A percentile compares a stretch with the other conserved stretches of the same genome.
phyloP scores from a whole-genome alignment of 2,797 vertebrate genomes.

The Aulostomus chinensis region DNA sequence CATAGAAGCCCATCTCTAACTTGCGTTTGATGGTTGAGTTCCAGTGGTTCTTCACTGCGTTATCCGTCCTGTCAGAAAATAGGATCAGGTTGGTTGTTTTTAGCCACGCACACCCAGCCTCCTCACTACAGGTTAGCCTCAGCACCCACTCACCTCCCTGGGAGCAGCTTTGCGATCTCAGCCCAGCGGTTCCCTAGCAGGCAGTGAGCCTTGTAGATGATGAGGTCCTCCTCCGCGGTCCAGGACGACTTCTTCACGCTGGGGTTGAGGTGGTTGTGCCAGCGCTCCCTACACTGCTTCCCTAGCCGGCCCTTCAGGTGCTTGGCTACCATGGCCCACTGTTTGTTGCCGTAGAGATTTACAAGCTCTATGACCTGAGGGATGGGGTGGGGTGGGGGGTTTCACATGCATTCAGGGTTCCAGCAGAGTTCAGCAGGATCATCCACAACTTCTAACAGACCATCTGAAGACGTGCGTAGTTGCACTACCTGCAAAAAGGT shows the following conservation, averaged over 20 bases:
- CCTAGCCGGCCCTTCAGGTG: conserved; percentile 95
- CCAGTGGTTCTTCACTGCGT: conserved; percentile 99
- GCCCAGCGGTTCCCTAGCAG: conserved; percentile 97
- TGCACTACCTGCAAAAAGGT: too few relatives aligned
- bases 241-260: conserved; percentile 97
- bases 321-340: conserved; percentile 95
- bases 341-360: conserved; percentile 93
- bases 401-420: too few relatives aligned
- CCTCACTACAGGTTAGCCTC: too few relatives aligned
- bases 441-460: too few relatives aligned
- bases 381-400: too few relatives aligned
- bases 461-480: too few relatives aligned
- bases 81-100: neutral
- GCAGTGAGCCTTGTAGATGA: conserved; percentile 95
- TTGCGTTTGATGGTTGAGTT: conserved; percentile 98
- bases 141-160: conserved; percentile 96
- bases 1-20: conserved; percentile 90
- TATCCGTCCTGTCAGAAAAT: conserved; percentile 86
- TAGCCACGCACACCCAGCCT: too few relatives aligned
- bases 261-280: conserved; percentile 98
- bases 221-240: conserved; percentile 94
- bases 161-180: conserved; percentile 96
- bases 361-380: conserved; percentile 94
- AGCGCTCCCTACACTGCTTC: conserved; percentile 97
- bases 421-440: too few relatives aligned